Conservation (phyloP, 2,888 invertebrate genomes). For the Heliconius ismenius region DNA sequence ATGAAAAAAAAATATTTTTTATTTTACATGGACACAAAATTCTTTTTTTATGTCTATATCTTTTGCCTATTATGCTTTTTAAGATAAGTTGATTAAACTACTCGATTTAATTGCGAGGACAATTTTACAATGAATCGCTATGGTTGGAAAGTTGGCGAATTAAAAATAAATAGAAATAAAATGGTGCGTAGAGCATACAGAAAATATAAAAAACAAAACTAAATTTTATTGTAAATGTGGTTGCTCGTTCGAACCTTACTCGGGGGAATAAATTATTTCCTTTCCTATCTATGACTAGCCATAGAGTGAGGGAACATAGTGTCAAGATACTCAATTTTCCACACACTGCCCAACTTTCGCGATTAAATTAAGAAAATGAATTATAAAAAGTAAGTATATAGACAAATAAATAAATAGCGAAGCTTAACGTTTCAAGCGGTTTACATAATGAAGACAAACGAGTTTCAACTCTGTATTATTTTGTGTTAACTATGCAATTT, state of each 20-base stretch:
- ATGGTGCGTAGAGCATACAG: too few relatives aligned
- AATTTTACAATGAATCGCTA: too few relatives aligned
- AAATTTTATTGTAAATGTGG: too few relatives aligned
- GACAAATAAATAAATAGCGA: conserved; percentile 5
- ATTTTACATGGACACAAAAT: too few relatives aligned
- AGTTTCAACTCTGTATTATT: conserved; percentile 6
- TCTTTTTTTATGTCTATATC: not conserved
- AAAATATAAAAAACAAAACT: too few relatives aligned
- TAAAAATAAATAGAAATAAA: too few relatives aligned
- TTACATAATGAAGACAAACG: conserved; percentile 29
- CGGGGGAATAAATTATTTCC: too few relatives aligned
- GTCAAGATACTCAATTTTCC: not conserved
- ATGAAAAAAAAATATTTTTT: too few relatives aligned
- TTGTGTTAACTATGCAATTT: conserved; percentile 12
- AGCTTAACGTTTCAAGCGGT: conserved; percentile 14
- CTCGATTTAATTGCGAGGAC: not conserved
- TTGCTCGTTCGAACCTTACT: too few relatives aligned
- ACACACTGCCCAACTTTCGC: not conserved
- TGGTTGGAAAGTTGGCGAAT: too few relatives aligned
- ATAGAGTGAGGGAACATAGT: too few relatives aligned
- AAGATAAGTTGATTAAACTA: not conserved
- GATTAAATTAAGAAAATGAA: not conserved
- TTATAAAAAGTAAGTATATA: not conserved
- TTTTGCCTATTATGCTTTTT: not conserved
- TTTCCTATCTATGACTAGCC: too few relatives aligned